These are phyloP conservation scores for Leucosticte australis DNA, from an alignment of 2,113 vertebrate species.

Conservation along the genomic window DNA sequence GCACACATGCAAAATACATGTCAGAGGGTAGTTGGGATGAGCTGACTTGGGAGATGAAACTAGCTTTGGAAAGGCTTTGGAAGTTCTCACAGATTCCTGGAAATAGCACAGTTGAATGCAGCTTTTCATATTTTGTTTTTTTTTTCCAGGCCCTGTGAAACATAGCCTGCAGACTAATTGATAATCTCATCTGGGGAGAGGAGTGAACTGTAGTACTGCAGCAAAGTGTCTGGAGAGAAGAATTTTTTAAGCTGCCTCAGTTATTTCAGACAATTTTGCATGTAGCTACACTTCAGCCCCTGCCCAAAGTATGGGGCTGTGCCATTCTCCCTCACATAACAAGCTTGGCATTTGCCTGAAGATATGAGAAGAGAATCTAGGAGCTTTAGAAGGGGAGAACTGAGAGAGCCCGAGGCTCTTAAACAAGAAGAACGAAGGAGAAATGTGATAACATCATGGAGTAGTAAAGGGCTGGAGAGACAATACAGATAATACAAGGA, in stretches of 20 bases:
- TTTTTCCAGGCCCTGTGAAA: background rate
- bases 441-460: background rate
- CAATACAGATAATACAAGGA: background rate
- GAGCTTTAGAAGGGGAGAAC: background rate
- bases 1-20: background rate
- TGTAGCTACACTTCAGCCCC: background rate
- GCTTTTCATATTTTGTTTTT: background rate
- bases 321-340: background rate
- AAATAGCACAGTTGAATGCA: background rate
- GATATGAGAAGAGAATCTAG: background rate
- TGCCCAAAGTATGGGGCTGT: background rate
- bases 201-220: background rate
- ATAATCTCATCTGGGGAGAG: background rate
- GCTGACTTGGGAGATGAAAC: background rate
- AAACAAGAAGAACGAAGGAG: background rate
- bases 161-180: background rate
- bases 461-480: background rate
- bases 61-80: background rate
- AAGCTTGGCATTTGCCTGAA: conserved; percentile 11
- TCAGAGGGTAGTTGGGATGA: background rate
- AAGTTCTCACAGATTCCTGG: background rate
- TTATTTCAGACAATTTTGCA: background rate
- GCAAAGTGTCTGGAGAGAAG: background rate
- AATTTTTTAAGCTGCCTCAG: background rate
- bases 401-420: background rate